phyloP scores from a whole-genome alignment of 2,888 invertebrate genomes.

The Argyresthia albistria region DNA sequence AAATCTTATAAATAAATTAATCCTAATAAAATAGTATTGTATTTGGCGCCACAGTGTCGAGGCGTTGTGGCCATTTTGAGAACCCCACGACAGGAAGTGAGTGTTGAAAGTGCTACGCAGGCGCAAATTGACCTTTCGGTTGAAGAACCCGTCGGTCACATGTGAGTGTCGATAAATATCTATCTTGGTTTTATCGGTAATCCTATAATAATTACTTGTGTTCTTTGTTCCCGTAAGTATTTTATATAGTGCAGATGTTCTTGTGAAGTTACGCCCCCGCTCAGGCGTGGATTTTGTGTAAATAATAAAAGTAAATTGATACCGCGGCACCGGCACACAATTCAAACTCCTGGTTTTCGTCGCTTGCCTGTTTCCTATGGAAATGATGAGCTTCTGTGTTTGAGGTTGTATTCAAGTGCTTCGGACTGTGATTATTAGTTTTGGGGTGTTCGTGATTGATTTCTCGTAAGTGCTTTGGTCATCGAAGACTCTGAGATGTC shows the following conservation, averaged over 20 bases:
- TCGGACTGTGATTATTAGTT: slow-evolving; percentile 10
- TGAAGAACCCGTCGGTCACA: slow-evolving; percentile 92
- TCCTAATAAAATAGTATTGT: slow-evolving; percentile 17
- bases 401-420: slow-evolving; percentile 14
- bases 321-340: slow-evolving; percentile 66
- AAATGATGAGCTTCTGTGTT: too few species aligned
- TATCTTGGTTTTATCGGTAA: slow-evolving; percentile 60
- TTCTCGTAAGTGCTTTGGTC: slow-evolving; percentile 30
- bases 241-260: slow-evolving; percentile 54
- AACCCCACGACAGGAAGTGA: slow-evolving; percentile 71
- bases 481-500: slow-evolving; percentile 52
- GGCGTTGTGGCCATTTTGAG: slow-evolving; percentile 55
- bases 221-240: slow-evolving; percentile 67
- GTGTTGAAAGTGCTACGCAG: slow-evolving; percentile 77
- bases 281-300: slow-evolving; percentile 57
- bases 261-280: slow-evolving; percentile 41
- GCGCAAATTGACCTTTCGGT: slow-evolving; percentile 84
- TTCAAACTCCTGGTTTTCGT: slow-evolving; percentile 56
- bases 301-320: slow-evolving; percentile 41
- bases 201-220: slow-evolving; percentile 48
- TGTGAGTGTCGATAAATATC: slow-evolving; percentile 83
- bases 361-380: slow-evolving; percentile 21
- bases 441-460: slow-evolving; percentile 30
- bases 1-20: background rate
- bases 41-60: slow-evolving; percentile 44